Base-by-base conservation (phyloP, 2,888 invertebrate species). In the Hemithea aestivaria region DNA sequence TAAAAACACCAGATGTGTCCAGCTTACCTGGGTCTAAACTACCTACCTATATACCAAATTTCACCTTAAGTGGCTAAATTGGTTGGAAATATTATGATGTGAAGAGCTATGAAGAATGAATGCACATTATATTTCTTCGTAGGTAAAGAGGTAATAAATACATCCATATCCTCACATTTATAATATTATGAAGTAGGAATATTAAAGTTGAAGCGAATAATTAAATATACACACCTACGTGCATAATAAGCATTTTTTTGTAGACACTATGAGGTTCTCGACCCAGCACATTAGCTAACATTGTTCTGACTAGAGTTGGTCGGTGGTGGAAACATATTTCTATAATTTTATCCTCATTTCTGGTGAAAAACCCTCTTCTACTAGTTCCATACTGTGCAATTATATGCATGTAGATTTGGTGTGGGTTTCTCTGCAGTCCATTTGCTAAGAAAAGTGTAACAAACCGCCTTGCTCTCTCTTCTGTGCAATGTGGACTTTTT, bases 311-410 rank as follows among this genome's bases (percentile, higher is more conserved):
- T 35, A 66, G 48, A 12, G 55, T 52, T 7, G 75, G 70, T 29
- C 62, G 53, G 39, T 82, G 69, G 26, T 56, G 50, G 31, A 73
- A 66, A 51, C 76, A 78, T 10, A 77, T 66, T 43, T 72, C 53
- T 62, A 84, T 75, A 6, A 82, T 56, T 63, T 74, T 80, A 56
- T 73, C 63, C 60, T 83, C 83, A 30, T 53, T 45, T 12, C 44
- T n/a, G 23, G 20, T 42, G 22, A 44, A 51, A 6, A 1, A 8
- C 11, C 34, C 44, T 27, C n/a, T 35, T 24, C 38, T 36, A 22
- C 35, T 10, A 20, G 48, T 53, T 30, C 66, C 67, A 56, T 63
- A 71, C 37, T 58, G 35, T 21, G 56, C 51, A 12, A 70, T 43
- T 27, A 81, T 51, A 48, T 76, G 68, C 34, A 56, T 61, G 45